Conservation (phyloP, 1,140 invertebrate species). For the Lethocerus indicus region DNA sequence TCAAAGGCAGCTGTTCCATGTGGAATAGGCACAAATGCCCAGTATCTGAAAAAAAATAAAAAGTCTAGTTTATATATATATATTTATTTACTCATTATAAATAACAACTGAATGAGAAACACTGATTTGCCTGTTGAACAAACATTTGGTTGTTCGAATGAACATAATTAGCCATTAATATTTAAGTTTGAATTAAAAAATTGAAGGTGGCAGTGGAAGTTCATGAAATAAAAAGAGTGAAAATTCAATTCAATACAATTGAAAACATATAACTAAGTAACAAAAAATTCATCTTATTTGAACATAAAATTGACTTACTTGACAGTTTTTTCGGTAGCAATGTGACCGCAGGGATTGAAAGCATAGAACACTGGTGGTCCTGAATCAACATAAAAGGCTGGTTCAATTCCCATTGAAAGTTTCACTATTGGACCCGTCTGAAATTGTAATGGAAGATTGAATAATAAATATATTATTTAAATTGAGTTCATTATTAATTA, state of each 20-base stretch:
- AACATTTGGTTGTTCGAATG: not conserved
- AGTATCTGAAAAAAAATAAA: conserved; percentile 47
- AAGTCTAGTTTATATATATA: not conserved
- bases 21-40: conserved; percentile 88
- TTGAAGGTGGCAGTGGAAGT: not conserved
- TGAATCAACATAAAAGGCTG: conserved; percentile 89
- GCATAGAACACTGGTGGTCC: conserved; percentile 74
- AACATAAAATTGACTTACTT: conserved; percentile 48
- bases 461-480: not conserved
- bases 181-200: not conserved
- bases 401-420: conserved; percentile 89
- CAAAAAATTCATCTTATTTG: not conserved
- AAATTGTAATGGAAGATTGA: conserved; percentile 15
- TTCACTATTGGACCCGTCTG: conserved; percentile 65
- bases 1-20: conserved; percentile 97
- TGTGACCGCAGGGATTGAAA: conserved; percentile 98
- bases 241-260: not conserved
- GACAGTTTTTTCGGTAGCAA: conserved; percentile 94
- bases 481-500: not conserved
- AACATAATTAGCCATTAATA: not conserved
- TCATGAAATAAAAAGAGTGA: not conserved
- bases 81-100: not conserved
- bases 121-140: not conserved
- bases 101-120: not conserved
- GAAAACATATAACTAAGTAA: not conserved